phyloP scores from a whole-genome alignment of 2,888 invertebrate genomes.

The Agrochola lota region DNA sequence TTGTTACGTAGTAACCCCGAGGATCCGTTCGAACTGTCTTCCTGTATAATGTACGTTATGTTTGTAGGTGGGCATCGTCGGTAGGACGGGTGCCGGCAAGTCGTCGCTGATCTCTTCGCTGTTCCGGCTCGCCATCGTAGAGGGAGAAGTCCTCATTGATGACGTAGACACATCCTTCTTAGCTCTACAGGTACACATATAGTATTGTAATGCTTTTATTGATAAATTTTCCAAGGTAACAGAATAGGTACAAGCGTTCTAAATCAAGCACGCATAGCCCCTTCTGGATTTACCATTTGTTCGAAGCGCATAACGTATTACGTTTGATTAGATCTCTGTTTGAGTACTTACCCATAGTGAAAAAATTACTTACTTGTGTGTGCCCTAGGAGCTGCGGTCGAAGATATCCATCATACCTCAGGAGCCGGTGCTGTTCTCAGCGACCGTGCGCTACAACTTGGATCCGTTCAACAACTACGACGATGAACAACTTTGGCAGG shows the following conservation, averaged over 20 bases:
- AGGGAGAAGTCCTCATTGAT: constrained; percentile 94
- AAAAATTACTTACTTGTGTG: constrained; percentile 3
- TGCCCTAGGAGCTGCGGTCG: constrained; percentile 89
- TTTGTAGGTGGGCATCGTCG: constrained; percentile 94
- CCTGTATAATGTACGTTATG: not conserved
- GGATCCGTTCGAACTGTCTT: not conserved
- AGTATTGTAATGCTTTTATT: not conserved
- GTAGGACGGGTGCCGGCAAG: constrained; percentile 96
- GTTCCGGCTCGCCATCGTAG: constrained; percentile 93
- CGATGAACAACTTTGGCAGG: constrained; percentile 93
- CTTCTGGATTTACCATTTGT: not conserved
- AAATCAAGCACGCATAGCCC: not conserved
- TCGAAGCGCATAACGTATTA: not conserved
- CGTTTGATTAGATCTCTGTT: not conserved
- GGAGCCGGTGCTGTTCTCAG: constrained; percentile 94
- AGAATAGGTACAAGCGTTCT: not conserved
- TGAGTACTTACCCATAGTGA: not conserved
- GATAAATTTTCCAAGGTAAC: not conserved
- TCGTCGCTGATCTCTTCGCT: constrained; percentile 94
- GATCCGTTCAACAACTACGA: constrained; percentile 94
- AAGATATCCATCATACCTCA: constrained; percentile 94
- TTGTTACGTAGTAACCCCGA: not conserved
- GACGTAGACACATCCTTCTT: constrained; percentile 88
- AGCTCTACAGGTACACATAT: constrained; percentile 78
- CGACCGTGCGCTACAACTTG: constrained; percentile 93